These are phyloP conservation scores for Serripes groenlandicus DNA, from an alignment of 2,888 invertebrate species.

Conservation along the genomic window DNA sequence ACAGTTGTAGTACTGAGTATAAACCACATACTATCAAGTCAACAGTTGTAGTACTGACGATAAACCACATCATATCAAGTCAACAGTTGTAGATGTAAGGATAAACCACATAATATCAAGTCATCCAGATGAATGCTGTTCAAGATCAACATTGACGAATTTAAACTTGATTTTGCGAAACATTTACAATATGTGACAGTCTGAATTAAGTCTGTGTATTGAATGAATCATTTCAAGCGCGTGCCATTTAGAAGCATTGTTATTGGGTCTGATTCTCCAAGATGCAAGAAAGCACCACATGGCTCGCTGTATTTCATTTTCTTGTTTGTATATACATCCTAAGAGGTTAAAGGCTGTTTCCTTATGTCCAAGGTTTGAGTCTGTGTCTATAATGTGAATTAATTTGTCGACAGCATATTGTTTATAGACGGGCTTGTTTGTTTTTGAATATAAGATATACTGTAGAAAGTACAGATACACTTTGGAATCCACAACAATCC, in stretches of 20 bases:
- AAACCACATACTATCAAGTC: too few species aligned
- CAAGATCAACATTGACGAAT: too few species aligned
- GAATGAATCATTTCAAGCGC: too few species aligned
- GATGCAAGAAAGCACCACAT: constrained; percentile 1
- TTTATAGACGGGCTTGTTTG: not conserved
- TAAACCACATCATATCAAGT: too few species aligned
- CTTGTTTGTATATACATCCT: not conserved
- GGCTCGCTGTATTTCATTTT: not conserved
- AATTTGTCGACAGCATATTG: not conserved
- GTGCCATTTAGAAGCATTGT: constrained; percentile 24
- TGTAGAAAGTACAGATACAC: constrained; percentile 18
- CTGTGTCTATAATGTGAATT: not conserved
- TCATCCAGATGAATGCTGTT: too few species aligned
- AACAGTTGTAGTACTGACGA: too few species aligned
- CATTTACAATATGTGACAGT: too few species aligned
- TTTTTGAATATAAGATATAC: not conserved
- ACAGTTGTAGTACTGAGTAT: too few species aligned
- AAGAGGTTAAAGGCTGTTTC: constrained; percentile 15
- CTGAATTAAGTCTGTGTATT: too few species aligned
- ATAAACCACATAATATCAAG: too few species aligned
- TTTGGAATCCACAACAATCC: constrained; percentile 2
- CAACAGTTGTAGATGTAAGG: too few species aligned
- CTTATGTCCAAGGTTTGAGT: not conserved
- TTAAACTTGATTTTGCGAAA: too few species aligned
- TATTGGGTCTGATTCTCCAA: not conserved